These are phyloP conservation scores for Phytoseiulus persimilis DNA, from an alignment of 2,888 invertebrate species.

Conservation along the genomic window DNA sequence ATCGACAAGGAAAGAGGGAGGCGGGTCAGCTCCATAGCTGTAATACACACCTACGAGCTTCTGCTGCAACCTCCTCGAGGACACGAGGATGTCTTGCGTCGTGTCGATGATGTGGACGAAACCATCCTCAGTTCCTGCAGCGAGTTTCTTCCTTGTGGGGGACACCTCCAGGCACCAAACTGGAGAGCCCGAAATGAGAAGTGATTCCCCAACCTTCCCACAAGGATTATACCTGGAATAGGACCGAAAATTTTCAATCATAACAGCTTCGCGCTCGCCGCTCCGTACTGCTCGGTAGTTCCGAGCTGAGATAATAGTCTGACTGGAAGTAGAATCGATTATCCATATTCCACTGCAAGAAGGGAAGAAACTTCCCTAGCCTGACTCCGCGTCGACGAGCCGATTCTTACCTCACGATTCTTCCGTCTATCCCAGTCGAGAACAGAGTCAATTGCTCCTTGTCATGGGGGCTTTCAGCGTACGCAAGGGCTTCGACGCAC, in stretches of 20 bases:
- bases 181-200: conserved; percentile 27
- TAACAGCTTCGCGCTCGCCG: no score
- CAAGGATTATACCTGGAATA: neutral
- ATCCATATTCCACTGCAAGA: no score
- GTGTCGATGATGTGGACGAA: conserved; percentile 25
- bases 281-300: no score
- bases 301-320: neutral
- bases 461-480: conserved; percentile 10
- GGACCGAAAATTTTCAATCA: no score
- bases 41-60: conserved; percentile 14
- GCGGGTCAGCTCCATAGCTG: no score
- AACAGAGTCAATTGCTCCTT: conserved; percentile 16
- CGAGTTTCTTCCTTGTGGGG: neutral
- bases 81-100: neutral
- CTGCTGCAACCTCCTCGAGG: conserved; percentile 5
- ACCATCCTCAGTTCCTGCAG: conserved; percentile 23
- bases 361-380: no score
- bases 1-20: no score
- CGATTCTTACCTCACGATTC: conserved; percentile 13
- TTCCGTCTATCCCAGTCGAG: conserved; percentile 9
- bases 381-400: neutral
- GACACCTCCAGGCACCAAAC: conserved; percentile 8
- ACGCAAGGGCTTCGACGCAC: conserved; percentile 34
- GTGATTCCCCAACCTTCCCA: neutral
- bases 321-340: no score